A percentile compares a stretch with the other conserved stretches of the same genome.
These are phyloP conservation scores for Nasonia giraulti DNA, from an alignment of 1,140 invertebrate species.

Conservation along the genomic window DNA sequence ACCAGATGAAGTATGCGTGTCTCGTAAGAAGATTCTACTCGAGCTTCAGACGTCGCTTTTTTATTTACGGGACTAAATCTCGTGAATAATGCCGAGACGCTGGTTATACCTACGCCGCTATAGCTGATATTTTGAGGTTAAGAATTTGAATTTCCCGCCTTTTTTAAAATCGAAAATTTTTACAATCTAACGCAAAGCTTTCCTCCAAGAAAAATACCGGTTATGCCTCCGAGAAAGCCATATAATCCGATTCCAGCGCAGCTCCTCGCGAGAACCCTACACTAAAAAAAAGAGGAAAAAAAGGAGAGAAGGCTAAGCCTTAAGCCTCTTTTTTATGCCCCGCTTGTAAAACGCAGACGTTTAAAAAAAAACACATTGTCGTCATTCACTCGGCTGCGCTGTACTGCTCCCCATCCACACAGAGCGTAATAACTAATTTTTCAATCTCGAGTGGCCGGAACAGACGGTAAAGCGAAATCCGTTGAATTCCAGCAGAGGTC, in stretches of 20 bases:
- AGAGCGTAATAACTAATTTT: slow-evolving; percentile 16
- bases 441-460: background rate
- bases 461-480: background rate
- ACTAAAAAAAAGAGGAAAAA: background rate
- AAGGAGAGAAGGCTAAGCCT: background rate
- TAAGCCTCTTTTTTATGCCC: background rate
- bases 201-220: no score
- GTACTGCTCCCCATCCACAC: no score
- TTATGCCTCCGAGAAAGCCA: background rate
- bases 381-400: background rate
- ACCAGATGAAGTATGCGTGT: slow-evolving; percentile 22
- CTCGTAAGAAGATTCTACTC: background rate
- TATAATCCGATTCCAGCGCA: slow-evolving; percentile 6
- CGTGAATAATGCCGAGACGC: no score
- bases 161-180: no score
- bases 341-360: background rate
- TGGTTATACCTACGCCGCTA: no score
- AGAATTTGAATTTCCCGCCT: no score
- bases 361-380: slow-evolving; percentile 6
- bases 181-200: no score
- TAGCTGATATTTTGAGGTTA: no score
- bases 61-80: background rate
- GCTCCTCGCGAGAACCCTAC: background rate
- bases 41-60: background rate
- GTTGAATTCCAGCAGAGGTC: background rate